Base-by-base conservation (phyloP, 2,113 vertebrate species). In the Sakesphorus luctuosus region DNA sequence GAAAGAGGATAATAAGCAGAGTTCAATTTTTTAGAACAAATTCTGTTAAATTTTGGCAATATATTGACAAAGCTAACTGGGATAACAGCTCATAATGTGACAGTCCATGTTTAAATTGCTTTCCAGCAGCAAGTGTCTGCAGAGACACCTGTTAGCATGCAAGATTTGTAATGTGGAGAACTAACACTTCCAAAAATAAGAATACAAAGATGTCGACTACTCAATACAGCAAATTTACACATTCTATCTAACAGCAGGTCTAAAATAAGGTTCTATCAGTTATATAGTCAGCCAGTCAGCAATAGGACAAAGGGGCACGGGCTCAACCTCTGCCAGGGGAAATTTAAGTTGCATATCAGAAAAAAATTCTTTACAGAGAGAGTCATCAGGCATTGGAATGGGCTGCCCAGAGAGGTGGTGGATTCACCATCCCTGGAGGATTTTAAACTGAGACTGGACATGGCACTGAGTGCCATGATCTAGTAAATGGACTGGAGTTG, bases 31-130 rank as follows among this genome's bases (percentile, higher is more conserved):
- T 49, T 26, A 25, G 5, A 87, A 76, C 3, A 53, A 18, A 28
- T 68, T 36, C 25, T 68, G 33, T 77, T 61, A 15, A 23, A 5
- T 68, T 68, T 44, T 68, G 46, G 43, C 52, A 44, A 68, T 44
- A 44, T 33, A 23, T 36, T 44, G 59, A 44, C 26, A 23, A 61
- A 61, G 4, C 18, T 61, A 24, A 44, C 38, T 44, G 49, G 46
- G 38, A 62, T 99, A 99, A 94, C 98, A 98, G 56, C 98, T 98
- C 0, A 97, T 98, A 96, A 98, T 98, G 4, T 56, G 26, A 19
- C 62, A 75, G 35, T 36, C 14, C 38, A 36, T 18, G 13, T 47
- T 72, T 75, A 63, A 92, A 72, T 14, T 75, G 56, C 53, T 72
- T 81, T 72, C 47, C 59, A 84, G 62, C 46, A 84, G 62, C 49